Percentiles rank a stretch among this genome's conserved stretches.
phyloP scores from a whole-genome alignment of 2,888 invertebrate species.

The Beris morrisii region DNA sequence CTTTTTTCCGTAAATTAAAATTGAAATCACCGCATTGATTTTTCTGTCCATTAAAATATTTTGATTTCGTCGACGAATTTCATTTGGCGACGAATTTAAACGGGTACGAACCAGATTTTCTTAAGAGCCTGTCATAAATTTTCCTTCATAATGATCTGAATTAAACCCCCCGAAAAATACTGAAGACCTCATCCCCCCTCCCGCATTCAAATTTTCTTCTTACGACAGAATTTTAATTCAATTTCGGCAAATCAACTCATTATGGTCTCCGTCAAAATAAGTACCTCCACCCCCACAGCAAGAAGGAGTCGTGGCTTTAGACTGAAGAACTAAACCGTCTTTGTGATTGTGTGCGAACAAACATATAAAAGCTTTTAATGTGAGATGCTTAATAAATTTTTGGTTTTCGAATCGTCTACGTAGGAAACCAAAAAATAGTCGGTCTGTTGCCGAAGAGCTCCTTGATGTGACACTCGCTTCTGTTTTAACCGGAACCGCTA shows the following conservation, averaged over 20 bases:
- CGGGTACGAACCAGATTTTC: constrained; percentile 10
- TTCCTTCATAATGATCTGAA: constrained; percentile 25
- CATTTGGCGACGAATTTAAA: no score
- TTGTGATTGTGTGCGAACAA: constrained; percentile 37
- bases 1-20: no score
- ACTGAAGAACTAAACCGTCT: background rate
- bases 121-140: constrained; percentile 34
- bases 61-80: no score
- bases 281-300: background rate
- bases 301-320: background rate
- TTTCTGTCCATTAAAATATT: no score
- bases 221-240: constrained; percentile 29
- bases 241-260: constrained; percentile 41
- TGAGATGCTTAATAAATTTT: constrained; percentile 39
- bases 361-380: constrained; percentile 45
- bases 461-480: constrained; percentile 18
- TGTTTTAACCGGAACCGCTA: constrained; percentile 9
- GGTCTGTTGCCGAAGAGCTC: background rate
- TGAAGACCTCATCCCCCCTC: background rate
- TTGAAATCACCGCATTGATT: no score
- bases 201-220: background rate
- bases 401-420: constrained; percentile 34
- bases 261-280: constrained; percentile 43
- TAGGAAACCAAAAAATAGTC: constrained; percentile 9
- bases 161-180: background rate